phyloP scores from a whole-genome alignment of 2,113 vertebrate species.

The Corynorhinus townsendii region DNA sequence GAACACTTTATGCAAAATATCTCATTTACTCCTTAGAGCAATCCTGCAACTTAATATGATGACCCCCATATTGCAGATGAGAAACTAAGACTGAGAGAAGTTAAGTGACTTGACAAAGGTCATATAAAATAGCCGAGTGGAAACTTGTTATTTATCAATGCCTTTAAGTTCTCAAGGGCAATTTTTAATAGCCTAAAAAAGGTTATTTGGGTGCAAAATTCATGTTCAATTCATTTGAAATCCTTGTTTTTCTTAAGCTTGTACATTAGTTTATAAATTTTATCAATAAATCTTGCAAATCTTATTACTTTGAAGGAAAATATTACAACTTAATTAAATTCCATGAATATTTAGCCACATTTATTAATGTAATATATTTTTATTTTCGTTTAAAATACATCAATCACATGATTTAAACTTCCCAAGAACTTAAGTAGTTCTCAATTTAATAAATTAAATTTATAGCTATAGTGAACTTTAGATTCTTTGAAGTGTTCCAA shows the following conservation, averaged over 20 bases:
- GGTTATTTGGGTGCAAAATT: conserved; percentile 18
- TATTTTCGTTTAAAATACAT: conserved; percentile 19
- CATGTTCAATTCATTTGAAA: neutral
- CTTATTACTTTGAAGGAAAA: neutral
- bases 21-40: neutral
- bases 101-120: neutral
- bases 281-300: neutral
- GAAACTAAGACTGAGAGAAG: neutral
- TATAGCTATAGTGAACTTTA: neutral
- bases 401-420: neutral
- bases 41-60: neutral
- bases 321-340: conserved; percentile 24
- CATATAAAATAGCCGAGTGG: neutral
- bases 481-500: neutral
- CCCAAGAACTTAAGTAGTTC: neutral
- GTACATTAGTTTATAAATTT: conserved; percentile 16
- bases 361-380: conserved; percentile 26
- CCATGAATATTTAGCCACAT: conserved; percentile 7
- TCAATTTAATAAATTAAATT: conserved; percentile 9
- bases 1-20: neutral
- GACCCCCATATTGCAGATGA: neutral
- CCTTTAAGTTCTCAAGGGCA: neutral
- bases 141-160: neutral
- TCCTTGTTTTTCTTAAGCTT: neutral
- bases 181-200: neutral